A percentile compares a stretch with the other conserved stretches of the same genome.
phyloP scores from a whole-genome alignment of 1,140 invertebrate genomes.

The Calephelis virginiensis region DNA sequence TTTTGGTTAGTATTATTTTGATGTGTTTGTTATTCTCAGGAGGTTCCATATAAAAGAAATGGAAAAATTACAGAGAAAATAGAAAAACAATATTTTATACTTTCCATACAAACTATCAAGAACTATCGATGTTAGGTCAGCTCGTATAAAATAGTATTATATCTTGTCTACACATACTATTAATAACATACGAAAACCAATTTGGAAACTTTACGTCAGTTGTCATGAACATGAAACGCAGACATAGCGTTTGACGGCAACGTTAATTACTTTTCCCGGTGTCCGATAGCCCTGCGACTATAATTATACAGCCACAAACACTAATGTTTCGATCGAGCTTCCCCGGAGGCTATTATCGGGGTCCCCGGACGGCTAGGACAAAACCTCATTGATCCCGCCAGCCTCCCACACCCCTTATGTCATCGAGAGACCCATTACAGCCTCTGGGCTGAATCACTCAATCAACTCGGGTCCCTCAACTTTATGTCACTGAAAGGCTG shows the following conservation, averaged over 20 bases:
- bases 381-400: constrained; percentile 37
- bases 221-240: background rate
- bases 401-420: constrained; percentile 34
- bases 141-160: no score
- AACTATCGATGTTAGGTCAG: no score
- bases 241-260: background rate
- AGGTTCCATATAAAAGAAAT: no score
- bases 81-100: no score
- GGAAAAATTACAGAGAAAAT: no score
- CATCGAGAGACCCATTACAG: constrained; percentile 57
- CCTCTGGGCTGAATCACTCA: constrained; percentile 56
- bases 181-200: no score
- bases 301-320: constrained; percentile 1
- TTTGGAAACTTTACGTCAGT: no score
- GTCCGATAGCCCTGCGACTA: constrained; percentile 1
- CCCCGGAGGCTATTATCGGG: constrained; percentile 40
- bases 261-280: constrained; percentile 5
- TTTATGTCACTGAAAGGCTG: constrained; percentile 48
- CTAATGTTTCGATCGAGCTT: constrained; percentile 7
- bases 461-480: constrained; percentile 63
- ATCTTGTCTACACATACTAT: no score
- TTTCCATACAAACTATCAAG: no score
- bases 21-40: no score
- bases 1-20: no score
- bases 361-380: constrained; percentile 35